Conservation (phyloP, 2,888 invertebrate genomes). For the Drosophila glabriapex region DNA sequence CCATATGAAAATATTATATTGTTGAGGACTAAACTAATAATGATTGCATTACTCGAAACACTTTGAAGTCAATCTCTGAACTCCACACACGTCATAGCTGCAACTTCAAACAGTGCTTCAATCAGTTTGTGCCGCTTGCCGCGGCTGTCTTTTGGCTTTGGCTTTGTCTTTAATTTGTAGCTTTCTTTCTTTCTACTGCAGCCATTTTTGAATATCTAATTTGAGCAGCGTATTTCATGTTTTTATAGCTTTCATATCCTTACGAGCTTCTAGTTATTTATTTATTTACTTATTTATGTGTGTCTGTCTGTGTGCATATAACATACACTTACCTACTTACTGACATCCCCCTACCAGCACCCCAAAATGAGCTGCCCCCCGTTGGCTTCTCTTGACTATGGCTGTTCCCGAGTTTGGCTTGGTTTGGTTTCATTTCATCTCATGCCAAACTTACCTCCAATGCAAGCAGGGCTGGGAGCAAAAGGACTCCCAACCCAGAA, state of each 20-base stretch:
- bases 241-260: constrained; percentile 67
- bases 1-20: neutral
- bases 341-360: constrained; percentile 25
- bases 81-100: neutral
- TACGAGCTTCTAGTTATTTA: constrained; percentile 53
- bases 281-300: constrained; percentile 64
- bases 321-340: constrained; percentile 73
- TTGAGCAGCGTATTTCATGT: constrained; percentile 61
- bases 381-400: constrained; percentile 28
- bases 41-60: neutral
- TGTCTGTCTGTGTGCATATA: constrained; percentile 57
- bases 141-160: constrained; percentile 48
- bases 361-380: neutral
- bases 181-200: constrained; percentile 20
- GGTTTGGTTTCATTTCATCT: constrained; percentile 75
- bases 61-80: neutral
- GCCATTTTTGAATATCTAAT: constrained; percentile 56
- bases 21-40: neutral
- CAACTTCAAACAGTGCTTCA: constrained; percentile 3
- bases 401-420: constrained; percentile 11
- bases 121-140: constrained; percentile 24
- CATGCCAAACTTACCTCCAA: constrained; percentile 41
- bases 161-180: constrained; percentile 59
- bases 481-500: constrained; percentile 40
- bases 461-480: constrained; percentile 8